phyloP scores from a whole-genome alignment of 2,113 vertebrate genomes.

The Menura novaehollandiae region DNA sequence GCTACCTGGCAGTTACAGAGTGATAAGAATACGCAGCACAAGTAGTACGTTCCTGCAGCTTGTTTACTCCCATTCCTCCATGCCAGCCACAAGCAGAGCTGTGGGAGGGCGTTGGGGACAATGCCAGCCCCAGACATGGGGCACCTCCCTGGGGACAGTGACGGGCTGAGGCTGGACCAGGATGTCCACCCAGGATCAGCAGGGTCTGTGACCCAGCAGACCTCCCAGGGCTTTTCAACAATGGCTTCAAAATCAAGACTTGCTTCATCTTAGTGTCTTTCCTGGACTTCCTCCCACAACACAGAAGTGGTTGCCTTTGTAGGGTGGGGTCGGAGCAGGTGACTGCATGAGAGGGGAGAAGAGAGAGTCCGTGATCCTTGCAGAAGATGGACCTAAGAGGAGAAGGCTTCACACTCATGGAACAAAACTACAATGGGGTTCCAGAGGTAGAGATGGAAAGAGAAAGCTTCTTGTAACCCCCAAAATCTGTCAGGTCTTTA shows the following conservation, averaged over 20 bases:
- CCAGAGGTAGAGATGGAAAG: not conserved
- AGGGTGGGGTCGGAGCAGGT: not conserved
- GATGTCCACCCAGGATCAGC: not conserved
- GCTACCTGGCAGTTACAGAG: not conserved
- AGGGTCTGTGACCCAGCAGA: not conserved
- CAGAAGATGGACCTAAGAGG: not conserved
- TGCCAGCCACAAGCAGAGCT: not conserved
- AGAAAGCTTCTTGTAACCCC: not conserved
- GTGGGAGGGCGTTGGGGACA: not conserved
- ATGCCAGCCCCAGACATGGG: not conserved
- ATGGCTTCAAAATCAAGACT: not conserved
- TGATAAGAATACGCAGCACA: not conserved
- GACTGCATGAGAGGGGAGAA: not conserved
- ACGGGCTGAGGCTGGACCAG: not conserved
- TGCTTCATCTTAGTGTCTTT: not conserved
- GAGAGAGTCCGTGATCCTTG: not conserved
- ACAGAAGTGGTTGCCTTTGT: not conserved
- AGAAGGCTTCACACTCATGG: rapidly evolving
- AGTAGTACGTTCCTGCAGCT: not conserved
- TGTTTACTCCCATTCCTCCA: not conserved
- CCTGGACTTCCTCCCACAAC: not conserved
- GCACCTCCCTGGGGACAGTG: not conserved
- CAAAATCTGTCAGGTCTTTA: not conserved
- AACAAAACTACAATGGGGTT: not conserved
- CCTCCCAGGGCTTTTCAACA: not conserved